Evolutionary conservation across 23 tunicate genomes (phyloP), one percentile per base, ranked within the genome.

Genomic region (Oikopleura dioica): DNA sequence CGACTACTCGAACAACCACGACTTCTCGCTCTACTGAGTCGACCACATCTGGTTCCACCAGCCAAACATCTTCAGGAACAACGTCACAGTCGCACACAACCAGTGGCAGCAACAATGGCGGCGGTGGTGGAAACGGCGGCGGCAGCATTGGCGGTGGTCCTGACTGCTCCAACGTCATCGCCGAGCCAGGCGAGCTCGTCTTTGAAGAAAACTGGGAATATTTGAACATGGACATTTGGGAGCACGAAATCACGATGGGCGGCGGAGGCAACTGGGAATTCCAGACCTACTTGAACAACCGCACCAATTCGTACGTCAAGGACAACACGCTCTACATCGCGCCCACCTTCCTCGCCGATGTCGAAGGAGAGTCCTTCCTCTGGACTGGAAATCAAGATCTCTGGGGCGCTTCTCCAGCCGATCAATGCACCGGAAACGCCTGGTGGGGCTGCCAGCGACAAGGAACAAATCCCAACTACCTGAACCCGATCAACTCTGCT

Each of bases 251-350:
- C 36, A 84, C 96, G 1, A 88, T 88, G 96, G 51, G 83, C 32
- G 96, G 96, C 35, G 96, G 96, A 26, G 96, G 96, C 37, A 88
- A 88, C 83, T 88, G 96, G 96, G 96, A 88, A 44, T 88, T 88
- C 68, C 88, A 84, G 76, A 75, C 30, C 35, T 88, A 88, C 77
- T 78, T 81, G 26, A 88, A 88, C 86, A 88, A 88, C 78, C 59
- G 96, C 33, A 63, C 79, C 36, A 88, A 88, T 81, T 84, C 89
- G 36, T 88, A 88, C 75, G 89, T 88, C 59, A 59, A 79, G 36
- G 96, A 88, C 78, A 88, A 88, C 86, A 88, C 89, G 24, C 81
- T 88, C 32, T 88, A 81, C 78, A 84, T 88, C 51, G 84, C 81
- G 79, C 96, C 96, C 59, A 44, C 55, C 16, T 44, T 44, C 9